Evolutionary conservation across 2,797 vertebrate genomes (phyloP).

Genomic region (Chromobotia macracanthus): DNA sequence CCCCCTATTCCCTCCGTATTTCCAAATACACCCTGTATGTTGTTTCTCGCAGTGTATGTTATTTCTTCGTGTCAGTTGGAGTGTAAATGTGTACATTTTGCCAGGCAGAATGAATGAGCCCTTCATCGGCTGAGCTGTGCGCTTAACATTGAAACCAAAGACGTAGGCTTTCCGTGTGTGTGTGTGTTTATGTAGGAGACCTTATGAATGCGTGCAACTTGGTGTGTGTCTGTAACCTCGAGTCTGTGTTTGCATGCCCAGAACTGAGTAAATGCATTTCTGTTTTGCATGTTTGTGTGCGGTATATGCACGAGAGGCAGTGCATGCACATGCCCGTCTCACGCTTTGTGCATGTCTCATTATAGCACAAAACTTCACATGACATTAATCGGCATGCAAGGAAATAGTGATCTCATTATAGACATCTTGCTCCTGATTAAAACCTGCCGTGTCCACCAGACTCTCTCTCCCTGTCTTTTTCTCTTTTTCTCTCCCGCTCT

Average conservation of each 20-base stretch:
- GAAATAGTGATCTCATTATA: constrained; percentile 84
- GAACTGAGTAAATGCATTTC: not conserved
- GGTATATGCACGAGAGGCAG: constrained; percentile 30
- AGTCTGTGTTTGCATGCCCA: not conserved
- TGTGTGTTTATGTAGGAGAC: constrained; percentile 58
- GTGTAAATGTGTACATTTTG: constrained; percentile 76
- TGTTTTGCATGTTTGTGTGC: constrained; percentile 24
- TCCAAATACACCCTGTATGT: constrained; percentile 62
- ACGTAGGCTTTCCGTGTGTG: constrained; percentile 57
- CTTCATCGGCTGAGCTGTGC: constrained; percentile 78
- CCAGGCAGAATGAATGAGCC: constrained; percentile 79
- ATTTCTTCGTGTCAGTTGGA: constrained; percentile 76
- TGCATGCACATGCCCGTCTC: constrained; percentile 53
- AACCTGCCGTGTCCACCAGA: constrained; percentile 70
- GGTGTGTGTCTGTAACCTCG: constrained; percentile 19
- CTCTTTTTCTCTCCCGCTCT: not conserved
- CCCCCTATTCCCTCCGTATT: constrained; percentile 63
- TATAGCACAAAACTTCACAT: constrained; percentile 75
- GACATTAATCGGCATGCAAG: constrained; percentile 78
- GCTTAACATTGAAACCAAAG: constrained; percentile 76
- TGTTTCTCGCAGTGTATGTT: constrained; percentile 70
- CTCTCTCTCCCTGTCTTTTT: constrained; percentile 22
- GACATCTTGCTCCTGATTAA: constrained; percentile 80
- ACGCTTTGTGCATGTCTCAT: constrained; percentile 65
- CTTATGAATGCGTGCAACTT: constrained; percentile 46